Base-by-base conservation (phyloP, 1,140 invertebrate genomes). In the Drosophila sproati region DNA sequence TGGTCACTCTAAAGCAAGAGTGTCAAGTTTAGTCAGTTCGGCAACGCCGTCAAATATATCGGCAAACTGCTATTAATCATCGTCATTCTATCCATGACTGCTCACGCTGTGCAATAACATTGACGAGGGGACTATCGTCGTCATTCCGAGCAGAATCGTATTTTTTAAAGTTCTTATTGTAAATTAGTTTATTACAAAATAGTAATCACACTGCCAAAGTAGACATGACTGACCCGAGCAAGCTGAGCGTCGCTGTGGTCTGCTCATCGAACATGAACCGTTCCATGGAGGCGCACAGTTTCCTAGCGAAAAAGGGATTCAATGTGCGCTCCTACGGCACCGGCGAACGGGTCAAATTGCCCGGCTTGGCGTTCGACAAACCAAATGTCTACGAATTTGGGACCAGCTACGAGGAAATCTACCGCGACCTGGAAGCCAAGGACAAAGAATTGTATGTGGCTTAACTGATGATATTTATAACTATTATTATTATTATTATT, bases 211-310 rank as follows among this genome's bases (percentile, higher is more conserved):
- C 81, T 89, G 86, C 81, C 85, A 89, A 78, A 85, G 73, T 74
- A 71, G 71, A 64, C 5, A 88, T 88, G 85, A 85, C 86, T 85
- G 80, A 89, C 57, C 86, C 77, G 10, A 78, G 80, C 48, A 94
- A 96, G 83, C 94, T 98, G 79, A 96, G 95, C 91, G 95, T 99
- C 86, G 98, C 98, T 7, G 98, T 99, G 51, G 97, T 99, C 75
- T 99, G 99, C 93, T 99, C 98, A 4, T 99, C 98, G 88, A 99
- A 99, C 93, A 99, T 99, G 97, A 99, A 99, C 92, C 94, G 99
- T 70, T 99, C 98, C 87, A 99, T 99, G 99, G 99, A 99, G 94
- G 98, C 98, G 8, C 99, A 99, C 94, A 97, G 97, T 60, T 98
- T 98, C 93, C 93, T 99, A 28, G 96, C 96, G 60, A 99, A 99